phyloP scores from a whole-genome alignment of 2,113 vertebrate genomes.

The Paracanthobrama guichenoti region DNA sequence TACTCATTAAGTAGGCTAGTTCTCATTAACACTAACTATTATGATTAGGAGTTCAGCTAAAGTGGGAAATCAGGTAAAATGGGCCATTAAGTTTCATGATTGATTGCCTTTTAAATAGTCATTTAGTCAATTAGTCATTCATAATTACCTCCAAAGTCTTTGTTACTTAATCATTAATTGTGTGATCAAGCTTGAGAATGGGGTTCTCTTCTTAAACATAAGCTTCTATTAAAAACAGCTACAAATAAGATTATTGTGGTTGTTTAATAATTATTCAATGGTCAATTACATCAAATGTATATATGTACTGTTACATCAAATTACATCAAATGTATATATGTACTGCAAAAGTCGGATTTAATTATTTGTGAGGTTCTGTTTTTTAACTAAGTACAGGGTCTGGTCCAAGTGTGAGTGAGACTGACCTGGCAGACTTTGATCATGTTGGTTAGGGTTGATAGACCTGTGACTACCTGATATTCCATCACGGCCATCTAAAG shows the following conservation, averaged over 20 bases:
- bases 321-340: not conserved
- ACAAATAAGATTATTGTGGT: not conserved
- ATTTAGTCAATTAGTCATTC: not conserved
- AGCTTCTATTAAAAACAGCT: not conserved
- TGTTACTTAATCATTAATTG: not conserved
- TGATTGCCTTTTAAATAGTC: not conserved
- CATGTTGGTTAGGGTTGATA: not conserved
- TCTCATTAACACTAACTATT: not conserved
- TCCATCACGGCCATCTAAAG: not conserved
- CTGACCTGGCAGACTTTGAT: not conserved
- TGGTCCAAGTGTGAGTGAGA: not conserved
- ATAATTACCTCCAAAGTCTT: not conserved
- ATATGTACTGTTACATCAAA: not conserved
- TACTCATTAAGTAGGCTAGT: no score
- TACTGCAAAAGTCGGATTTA: not conserved
- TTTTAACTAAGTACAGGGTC: not conserved
- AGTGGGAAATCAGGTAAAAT: not conserved
- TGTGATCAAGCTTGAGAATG: not conserved
- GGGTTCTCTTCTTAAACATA: not conserved
- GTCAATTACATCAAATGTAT: not conserved
- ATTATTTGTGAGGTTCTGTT: not conserved
- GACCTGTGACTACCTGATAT: not conserved
- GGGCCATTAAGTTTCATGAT: not conserved
- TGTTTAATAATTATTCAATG: no score
- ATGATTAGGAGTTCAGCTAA: not conserved